Conservation (phyloP, 2,113 vertebrate genomes). For the Equus przewalskii region DNA sequence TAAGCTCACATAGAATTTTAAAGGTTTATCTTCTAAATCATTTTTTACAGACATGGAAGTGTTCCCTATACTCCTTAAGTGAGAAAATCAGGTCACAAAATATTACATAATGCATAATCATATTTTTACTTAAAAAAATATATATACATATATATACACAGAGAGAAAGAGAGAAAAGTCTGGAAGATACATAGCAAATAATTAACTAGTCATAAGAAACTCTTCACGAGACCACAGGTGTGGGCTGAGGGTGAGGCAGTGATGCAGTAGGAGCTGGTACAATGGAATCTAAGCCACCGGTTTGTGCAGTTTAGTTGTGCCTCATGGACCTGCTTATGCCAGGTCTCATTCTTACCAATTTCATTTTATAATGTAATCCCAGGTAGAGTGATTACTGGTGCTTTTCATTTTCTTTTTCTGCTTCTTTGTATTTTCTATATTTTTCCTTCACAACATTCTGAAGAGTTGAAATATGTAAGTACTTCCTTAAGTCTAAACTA, state of each 20-base stretch:
- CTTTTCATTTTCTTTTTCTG: slow-evolving; percentile 9
- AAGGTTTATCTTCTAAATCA: not conserved
- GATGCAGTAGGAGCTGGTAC: not conserved
- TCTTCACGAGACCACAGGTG: not conserved
- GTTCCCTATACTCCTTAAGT: not conserved
- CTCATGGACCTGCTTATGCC: not conserved
- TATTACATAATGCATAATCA: not conserved
- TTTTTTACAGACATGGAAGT: not conserved
- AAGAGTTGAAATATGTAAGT: not conserved
- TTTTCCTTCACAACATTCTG: not conserved
- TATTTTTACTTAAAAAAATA: not conserved
- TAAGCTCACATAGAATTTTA: not conserved
- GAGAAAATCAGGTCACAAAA: not conserved
- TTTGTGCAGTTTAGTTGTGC: not conserved
- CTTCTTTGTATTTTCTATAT: slow-evolving; percentile 23
- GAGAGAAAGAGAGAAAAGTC: not conserved
- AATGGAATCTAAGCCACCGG: not conserved
- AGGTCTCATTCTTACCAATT: not conserved
- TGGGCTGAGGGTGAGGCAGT: not conserved
- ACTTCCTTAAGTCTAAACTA: not conserved
- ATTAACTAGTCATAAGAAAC: not conserved
- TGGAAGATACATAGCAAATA: not conserved
- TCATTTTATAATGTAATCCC: not conserved
- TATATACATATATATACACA: not conserved
- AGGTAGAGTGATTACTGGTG: not conserved